A percentile compares a stretch with the other conserved stretches of the same genome.
Evolutionary conservation across 1,140 invertebrate species (phyloP).

Genomic region (Hyles vespertilio): DNA sequence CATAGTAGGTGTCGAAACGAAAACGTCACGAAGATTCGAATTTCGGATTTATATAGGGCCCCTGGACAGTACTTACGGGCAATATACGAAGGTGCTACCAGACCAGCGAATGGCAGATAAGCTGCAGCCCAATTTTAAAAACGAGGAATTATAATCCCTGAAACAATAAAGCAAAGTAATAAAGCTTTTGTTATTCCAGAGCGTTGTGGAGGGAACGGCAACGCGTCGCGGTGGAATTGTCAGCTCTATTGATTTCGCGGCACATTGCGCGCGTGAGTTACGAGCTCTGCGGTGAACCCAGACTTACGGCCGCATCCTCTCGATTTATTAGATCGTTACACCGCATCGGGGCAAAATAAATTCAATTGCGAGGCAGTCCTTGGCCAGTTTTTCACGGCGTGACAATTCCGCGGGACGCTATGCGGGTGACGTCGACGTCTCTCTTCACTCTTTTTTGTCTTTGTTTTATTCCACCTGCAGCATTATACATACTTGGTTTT

Average conservation of each 20-base stretch:
- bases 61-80: too few species aligned
- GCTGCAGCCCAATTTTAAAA: too few species aligned
- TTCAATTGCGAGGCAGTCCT: slow-evolving; percentile 57
- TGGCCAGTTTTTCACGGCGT: slow-evolving; percentile 45
- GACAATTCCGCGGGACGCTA: slow-evolving; percentile 45
- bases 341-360: slow-evolving; percentile 58
- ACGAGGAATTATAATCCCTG: too few species aligned
- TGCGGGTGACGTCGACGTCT: slow-evolving; percentile 29
- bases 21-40: too few species aligned
- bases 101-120: too few species aligned
- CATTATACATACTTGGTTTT: too few species aligned
- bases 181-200: neutral
- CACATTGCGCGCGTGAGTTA: slow-evolving; percentile 65
- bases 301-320: slow-evolving; percentile 53
- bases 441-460: neutral
- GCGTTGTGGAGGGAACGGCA: slow-evolving; percentile 1
- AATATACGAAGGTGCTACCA: too few species aligned
- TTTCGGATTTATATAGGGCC: too few species aligned
- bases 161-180: too few species aligned
- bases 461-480: too few species aligned
- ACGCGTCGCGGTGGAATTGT: slow-evolving; percentile 20
- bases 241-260: slow-evolving; percentile 71
- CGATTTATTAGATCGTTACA: slow-evolving; percentile 70
- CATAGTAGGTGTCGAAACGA: too few species aligned
- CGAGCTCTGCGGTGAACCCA: slow-evolving; percentile 55